Conservation (phyloP, 2,797 vertebrate genomes). For the Halcyon leucocephala region DNA sequence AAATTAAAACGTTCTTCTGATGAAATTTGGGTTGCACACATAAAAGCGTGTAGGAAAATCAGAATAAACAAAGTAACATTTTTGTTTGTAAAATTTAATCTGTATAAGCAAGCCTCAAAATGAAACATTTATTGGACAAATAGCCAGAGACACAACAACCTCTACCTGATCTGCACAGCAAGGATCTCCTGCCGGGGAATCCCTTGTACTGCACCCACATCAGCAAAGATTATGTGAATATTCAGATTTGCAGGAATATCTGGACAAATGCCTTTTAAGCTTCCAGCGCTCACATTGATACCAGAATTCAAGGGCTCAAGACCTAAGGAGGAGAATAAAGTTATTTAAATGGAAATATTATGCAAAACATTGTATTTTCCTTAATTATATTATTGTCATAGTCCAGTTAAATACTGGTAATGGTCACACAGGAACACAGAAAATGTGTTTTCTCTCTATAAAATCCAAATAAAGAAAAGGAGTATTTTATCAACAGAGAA, state of each 20-base stretch:
- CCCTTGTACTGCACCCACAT: conserved; percentile 79
- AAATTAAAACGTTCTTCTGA: neutral
- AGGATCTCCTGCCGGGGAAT: conserved; percentile 82
- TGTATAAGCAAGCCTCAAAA: neutral
- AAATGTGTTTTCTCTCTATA: neutral
- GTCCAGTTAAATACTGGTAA: neutral
- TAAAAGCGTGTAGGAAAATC: neutral
- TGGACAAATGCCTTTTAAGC: conserved; percentile 75
- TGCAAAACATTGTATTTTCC: neutral
- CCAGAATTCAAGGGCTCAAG: neutral
- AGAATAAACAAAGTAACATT: neutral
- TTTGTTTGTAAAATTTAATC: neutral
- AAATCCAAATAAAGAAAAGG: neutral
- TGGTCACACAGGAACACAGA: neutral
- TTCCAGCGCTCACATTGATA: neutral
- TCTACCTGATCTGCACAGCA: conserved; percentile 87
- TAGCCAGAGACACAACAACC: neutral
- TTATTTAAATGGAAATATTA: neutral
- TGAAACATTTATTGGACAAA: neutral
- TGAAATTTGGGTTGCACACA: neutral
- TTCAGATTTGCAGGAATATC: conserved; percentile 85
- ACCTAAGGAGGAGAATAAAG: neutral
- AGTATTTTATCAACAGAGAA: neutral
- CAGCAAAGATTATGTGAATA: conserved; percentile 81
- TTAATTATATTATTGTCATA: neutral